Evolutionary conservation across 2,888 invertebrate species (phyloP), one percentile per base, ranked within the genome.

Genomic region (Drosophila mettleri): DNA sequence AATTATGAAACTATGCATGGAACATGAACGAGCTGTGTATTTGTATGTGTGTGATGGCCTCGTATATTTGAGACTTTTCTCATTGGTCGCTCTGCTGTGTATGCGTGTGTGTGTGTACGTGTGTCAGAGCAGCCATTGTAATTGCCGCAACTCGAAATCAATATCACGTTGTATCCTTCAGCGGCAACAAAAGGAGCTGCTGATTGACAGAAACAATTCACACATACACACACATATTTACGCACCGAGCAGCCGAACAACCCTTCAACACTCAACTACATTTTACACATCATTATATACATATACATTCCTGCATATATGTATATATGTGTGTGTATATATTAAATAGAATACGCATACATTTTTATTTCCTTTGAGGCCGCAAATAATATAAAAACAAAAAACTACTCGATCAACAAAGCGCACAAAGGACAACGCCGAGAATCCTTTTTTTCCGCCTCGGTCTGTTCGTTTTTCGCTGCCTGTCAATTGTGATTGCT

Each of bases 141-240:
- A 68, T 67, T 48, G 72, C 74, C 70, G 49, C 74, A 86, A 77
- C 69, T 84, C 86, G 84, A 85, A 85, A 85, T 85, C 84, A 85
- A 85, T 85, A 86, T 86, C 85, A 81, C 67, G 84, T 86, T 83
- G 86, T 87, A 86, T 86, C 87, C 86, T 87, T 86, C 87, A 74
- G 74, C 83, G 72, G 83, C 70, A 86, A 86, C 83, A 86, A 86
- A 86, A 83, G 88, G 83, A 81, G 76, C 81, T 75, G 81, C 81
- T 86, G 88, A 86, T 87, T 86, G 86, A 86, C 88, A 86, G 87
- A 86, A 86, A 86, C 86, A 86, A 87, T 86, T 86, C 83, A 71
- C 62, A 63, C 58, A 66, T 58, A 61, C 61, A 29, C 51, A 38
- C 45, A 46, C 39, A 45, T 16, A 58, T 22, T 20, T 12, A 33